Evolutionary conservation across 2,888 invertebrate species (phyloP).

Genomic region (Digitonthophagus gazella): DNA sequence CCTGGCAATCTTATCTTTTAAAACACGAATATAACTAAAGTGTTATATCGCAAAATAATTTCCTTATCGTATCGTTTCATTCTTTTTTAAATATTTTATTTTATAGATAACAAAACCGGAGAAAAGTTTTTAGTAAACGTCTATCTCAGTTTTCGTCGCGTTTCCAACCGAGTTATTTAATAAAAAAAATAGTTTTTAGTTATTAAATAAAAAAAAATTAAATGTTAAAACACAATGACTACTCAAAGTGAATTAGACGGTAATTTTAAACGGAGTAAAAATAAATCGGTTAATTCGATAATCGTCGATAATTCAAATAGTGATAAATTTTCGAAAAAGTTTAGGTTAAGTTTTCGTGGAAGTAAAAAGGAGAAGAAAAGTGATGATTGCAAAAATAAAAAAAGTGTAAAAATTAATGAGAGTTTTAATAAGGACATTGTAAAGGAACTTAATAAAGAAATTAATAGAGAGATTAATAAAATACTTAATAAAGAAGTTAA

Average conservation of each 20-base stretch:
- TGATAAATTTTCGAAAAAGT: slow-evolving; percentile 25
- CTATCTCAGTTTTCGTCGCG: not conserved
- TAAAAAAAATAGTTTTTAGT: no score
- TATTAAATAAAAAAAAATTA: not conserved
- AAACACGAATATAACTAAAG: not conserved
- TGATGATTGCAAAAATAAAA: slow-evolving; percentile 18
- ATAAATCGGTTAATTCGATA: not conserved
- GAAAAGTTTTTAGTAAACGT: no score
- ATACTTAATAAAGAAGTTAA: no score
- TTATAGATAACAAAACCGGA: not conserved
- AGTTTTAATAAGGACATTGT: no score
- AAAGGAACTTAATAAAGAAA: no score
- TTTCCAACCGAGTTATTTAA: no score
- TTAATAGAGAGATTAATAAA: no score
- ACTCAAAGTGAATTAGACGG: not conserved
- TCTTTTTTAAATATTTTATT: no score
- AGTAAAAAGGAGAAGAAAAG: slow-evolving; percentile 22
- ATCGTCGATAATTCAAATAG: not conserved
- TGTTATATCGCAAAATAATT: not conserved
- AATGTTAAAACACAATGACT: not conserved
- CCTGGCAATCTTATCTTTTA: not conserved
- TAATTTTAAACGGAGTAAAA: not conserved
- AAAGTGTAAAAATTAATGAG: not conserved
- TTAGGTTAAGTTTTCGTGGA: slow-evolving; percentile 24
- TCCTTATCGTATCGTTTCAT: not conserved